Evolutionary conservation across 2,113 vertebrate species (phyloP), one percentile per base, ranked within the genome.

Genomic region (Callaeas wilsoni): DNA sequence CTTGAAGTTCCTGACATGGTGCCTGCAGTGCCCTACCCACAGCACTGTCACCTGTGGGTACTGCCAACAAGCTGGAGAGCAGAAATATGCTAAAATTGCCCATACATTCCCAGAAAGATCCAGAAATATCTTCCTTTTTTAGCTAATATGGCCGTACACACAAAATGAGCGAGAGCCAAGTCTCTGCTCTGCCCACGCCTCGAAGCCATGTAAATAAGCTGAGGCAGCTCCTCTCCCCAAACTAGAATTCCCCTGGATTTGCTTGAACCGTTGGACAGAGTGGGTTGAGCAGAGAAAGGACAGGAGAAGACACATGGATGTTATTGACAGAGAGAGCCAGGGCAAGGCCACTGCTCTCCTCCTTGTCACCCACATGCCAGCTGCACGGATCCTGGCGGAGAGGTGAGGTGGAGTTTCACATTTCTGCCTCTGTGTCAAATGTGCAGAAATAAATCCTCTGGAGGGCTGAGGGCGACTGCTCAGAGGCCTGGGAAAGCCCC

Each of bases 341-440:
- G 49, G 46, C 33, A 77, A 37, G 10, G 53, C 29, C 63, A 5
- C 42, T 46, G 70, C 56, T 59, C 4, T 68, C 39, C 32, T 55
- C 33, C 7, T 21, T 10, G 41, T 37, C 49, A 62, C 2, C 53
- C 5, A 9, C 47, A 22, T 0, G 1, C 39, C 26, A 57, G 30
- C 23, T 52, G 70, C 49, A 35, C 0, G 1, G 39, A 67, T 71
- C 29, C 63, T 73, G 73, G 30, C 0, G 0, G 37, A 17, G 11
- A 41, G 23, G 20, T 59, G 73, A 82, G 74, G 41, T 8, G 17
- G 26, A 67, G 33, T 20, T 75, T 68, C 3, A 3, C 27, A 13
- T 67, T 79, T 55, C 52, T 70, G 32, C 23, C 25, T 85, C 22
- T 16, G 53, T 42, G 32, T n/a, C 70, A 86, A 64, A 16, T 3